Evolutionary conservation across 2,797 vertebrate species (phyloP).

Genomic region (Liparis tanakae): DNA sequence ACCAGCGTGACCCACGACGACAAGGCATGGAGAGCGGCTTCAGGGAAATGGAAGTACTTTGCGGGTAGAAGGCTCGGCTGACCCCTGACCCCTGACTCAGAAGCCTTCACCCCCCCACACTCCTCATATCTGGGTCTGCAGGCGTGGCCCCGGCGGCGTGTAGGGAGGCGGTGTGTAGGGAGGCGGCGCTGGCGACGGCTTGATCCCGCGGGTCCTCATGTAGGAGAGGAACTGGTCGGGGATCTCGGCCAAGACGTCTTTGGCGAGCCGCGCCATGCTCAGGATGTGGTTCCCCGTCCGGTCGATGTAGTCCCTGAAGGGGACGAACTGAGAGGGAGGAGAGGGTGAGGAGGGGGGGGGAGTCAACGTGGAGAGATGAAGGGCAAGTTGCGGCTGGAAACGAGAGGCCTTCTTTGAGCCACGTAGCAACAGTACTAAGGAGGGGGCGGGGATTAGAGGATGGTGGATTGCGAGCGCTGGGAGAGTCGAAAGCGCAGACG

Average conservation of each 20-base stretch:
- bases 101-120: not conserved
- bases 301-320: constrained; percentile 97
- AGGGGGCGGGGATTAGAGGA: not conserved
- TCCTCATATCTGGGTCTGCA: constrained; percentile 95
- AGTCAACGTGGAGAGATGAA: not conserved
- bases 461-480: not conserved
- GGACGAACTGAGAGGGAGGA: constrained; percentile 88
- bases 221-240: constrained; percentile 98
- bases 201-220: constrained; percentile 96
- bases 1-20: constrained; percentile 49
- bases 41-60: constrained; percentile 71
- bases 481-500: not conserved
- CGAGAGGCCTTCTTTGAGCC: not conserved
- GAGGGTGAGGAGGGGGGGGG: not conserved
- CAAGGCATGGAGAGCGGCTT: constrained; percentile 67
- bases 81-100: constrained; percentile 41
- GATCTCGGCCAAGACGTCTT: constrained; percentile 96
- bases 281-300: constrained; percentile 94
- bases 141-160: constrained; percentile 86
- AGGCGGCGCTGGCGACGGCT: constrained; percentile 93
- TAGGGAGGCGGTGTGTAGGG: constrained; percentile 95
- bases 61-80: constrained; percentile 27
- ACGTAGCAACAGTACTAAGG: not conserved
- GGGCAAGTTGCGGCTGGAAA: not conserved
- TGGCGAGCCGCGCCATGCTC: constrained; percentile 96